These are phyloP conservation scores for Rhynchopsitta pachyrhyncha DNA, from an alignment of 2,113 vertebrate genomes.

Conservation along the genomic window DNA sequence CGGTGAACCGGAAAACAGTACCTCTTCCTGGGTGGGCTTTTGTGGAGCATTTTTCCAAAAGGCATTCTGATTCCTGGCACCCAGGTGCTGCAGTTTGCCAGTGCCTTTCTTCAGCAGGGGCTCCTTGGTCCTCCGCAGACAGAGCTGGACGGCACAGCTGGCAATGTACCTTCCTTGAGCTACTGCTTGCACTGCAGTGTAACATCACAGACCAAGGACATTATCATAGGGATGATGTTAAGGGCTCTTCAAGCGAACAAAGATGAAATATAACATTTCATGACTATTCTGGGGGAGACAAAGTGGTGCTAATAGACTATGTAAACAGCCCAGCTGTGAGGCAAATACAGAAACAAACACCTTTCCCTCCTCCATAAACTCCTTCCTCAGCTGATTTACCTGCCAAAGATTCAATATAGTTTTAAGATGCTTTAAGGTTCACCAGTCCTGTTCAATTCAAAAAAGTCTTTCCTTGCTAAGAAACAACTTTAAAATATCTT, in stretches of 20 bases:
- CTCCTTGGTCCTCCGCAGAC: not conserved
- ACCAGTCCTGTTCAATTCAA: not conserved
- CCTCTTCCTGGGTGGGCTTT: not conserved
- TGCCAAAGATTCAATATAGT: not conserved
- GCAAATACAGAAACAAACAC: not conserved
- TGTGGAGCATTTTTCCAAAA: not conserved
- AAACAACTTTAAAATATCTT: constrained; percentile 24
- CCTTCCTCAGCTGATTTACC: not conserved
- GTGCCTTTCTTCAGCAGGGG: not conserved
- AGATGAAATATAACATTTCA: not conserved
- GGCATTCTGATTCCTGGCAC: not conserved
- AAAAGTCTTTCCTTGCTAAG: constrained; percentile 38
- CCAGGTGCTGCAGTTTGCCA: not conserved
- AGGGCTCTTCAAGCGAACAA: not conserved
- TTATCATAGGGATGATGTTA: not conserved
- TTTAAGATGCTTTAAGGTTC: not conserved
- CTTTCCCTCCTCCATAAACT: not conserved
- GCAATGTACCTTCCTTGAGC: not conserved
- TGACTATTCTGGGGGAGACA: not conserved
- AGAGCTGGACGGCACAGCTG: not conserved
- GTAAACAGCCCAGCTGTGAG: not conserved
- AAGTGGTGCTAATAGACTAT: not conserved
- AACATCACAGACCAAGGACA: not conserved
- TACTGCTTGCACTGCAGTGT: not conserved
- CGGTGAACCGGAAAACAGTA: not conserved